These are phyloP conservation scores for Cataglyphis hispanica DNA, from an alignment of 1,140 invertebrate species.

Conservation along the genomic window DNA sequence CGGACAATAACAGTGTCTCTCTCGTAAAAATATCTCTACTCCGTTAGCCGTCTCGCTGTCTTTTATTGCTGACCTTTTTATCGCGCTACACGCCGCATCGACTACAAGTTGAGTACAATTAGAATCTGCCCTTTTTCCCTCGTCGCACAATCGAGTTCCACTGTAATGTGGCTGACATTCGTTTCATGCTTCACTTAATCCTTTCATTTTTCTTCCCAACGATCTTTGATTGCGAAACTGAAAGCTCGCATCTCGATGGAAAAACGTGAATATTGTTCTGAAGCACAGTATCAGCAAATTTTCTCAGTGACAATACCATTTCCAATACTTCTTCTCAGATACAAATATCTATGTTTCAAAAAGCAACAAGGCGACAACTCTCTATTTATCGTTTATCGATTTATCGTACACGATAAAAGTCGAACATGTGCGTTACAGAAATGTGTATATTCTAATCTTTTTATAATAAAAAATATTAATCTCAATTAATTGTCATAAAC, in stretches of 20 bases:
- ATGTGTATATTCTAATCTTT: not conserved
- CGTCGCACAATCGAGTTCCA: slow-evolving; percentile 41
- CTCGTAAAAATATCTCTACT: slow-evolving; percentile 43
- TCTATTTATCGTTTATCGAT: not conserved
- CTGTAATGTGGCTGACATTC: slow-evolving; percentile 21
- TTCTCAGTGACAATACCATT: not conserved
- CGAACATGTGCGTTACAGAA: no score
- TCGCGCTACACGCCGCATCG: slow-evolving; percentile 19
- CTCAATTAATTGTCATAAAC: not conserved
- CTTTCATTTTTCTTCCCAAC: slow-evolving; percentile 28
- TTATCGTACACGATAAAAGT: not conserved
- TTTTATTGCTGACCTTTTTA: slow-evolving; percentile 67
- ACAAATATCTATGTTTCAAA: not conserved
- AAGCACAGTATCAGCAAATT: slow-evolving; percentile 1
- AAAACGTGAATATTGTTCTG: not conserved
- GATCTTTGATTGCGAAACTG: not conserved
- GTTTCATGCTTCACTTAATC: slow-evolving; percentile 28
- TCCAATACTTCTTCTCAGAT: not conserved
- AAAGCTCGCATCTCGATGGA: not conserved
- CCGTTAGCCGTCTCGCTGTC: slow-evolving; percentile 62
- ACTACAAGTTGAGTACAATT: slow-evolving; percentile 44
- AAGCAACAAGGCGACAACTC: not conserved
- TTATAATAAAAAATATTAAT: not conserved
- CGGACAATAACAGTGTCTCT: slow-evolving; percentile 10
- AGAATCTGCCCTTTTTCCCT: slow-evolving; percentile 16